These are phyloP conservation scores for Belgica antarctica DNA, from an alignment of 2,888 invertebrate genomes.

Conservation along the genomic window DNA sequence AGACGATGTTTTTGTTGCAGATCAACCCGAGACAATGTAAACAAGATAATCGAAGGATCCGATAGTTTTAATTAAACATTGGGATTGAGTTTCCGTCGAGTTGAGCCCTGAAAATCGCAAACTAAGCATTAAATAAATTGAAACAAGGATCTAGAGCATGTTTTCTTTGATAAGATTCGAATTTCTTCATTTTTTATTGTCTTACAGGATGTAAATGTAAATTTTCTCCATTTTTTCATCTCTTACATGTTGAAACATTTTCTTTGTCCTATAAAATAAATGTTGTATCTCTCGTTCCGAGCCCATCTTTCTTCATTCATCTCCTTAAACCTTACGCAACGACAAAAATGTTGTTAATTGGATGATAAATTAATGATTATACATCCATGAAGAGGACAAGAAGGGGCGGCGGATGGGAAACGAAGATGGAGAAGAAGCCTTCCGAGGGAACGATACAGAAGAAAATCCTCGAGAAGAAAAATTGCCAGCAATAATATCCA, in stretches of 20 bases:
- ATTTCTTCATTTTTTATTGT: conserved; percentile 40
- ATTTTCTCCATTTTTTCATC: no score
- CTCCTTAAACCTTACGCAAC: conserved; percentile 14
- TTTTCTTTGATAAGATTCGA: conserved; percentile 20
- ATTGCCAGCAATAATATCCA: not conserved
- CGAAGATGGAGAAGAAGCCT: not conserved
- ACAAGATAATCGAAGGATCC: not conserved
- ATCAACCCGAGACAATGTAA: not conserved
- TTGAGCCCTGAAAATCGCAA: not conserved
- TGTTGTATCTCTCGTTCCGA: no score
- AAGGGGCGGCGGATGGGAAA: not conserved
- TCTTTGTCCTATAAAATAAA: conserved; percentile 12
- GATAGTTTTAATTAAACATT: conserved; percentile 6
- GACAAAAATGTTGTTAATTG: conserved; percentile 27
- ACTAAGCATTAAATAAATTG: not conserved
- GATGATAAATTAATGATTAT: not conserved
- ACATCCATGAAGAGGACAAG: conserved; percentile 14
- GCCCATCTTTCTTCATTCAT: not conserved
- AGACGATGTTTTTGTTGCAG: not conserved
- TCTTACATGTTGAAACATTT: conserved; percentile 12
- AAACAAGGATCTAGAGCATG: not conserved
- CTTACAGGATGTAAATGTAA: conserved; percentile 41
- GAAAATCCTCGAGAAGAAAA: conserved; percentile 16
- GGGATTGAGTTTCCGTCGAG: no score
- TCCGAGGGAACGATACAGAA: not conserved